Evolutionary conservation across 2,797 vertebrate species (phyloP).

Genomic region (Jordanella pulchra): DNA sequence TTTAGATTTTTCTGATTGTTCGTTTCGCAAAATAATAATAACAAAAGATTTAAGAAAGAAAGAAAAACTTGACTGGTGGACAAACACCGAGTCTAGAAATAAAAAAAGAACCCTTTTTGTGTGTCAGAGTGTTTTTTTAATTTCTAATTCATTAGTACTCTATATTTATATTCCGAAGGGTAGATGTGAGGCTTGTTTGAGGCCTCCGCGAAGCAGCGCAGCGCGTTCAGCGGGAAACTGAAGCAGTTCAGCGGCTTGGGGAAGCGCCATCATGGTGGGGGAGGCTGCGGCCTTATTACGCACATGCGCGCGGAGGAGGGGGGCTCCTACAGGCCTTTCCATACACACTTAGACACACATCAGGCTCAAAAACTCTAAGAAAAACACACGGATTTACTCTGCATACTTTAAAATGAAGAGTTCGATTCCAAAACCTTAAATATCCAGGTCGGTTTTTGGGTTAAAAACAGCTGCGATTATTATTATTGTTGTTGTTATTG

Average conservation of each 20-base stretch:
- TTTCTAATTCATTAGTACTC: background rate
- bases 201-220: background rate
- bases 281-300: background rate
- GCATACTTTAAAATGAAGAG: conserved; percentile 58
- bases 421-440: conserved; percentile 33
- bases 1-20: background rate
- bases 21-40: background rate
- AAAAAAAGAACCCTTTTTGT: background rate
- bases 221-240: background rate
- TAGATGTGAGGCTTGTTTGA: background rate
- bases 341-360: conserved; percentile 18
- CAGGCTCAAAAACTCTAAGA: conserved; percentile 8
- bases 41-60: background rate
- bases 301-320: conserved; percentile 51
- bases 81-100: background rate
- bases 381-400: conserved; percentile 28
- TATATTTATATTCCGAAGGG: background rate
- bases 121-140: background rate
- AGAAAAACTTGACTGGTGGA: background rate
- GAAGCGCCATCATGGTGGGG: background rate
- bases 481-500: background rate
- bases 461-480: background rate
- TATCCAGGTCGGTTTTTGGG: conserved; percentile 4
- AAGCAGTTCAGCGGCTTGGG: background rate
- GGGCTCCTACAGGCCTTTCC: conserved; percentile 20